phyloP scores from a whole-genome alignment of 2,888 invertebrate genomes.

The Cotesia congregata region DNA sequence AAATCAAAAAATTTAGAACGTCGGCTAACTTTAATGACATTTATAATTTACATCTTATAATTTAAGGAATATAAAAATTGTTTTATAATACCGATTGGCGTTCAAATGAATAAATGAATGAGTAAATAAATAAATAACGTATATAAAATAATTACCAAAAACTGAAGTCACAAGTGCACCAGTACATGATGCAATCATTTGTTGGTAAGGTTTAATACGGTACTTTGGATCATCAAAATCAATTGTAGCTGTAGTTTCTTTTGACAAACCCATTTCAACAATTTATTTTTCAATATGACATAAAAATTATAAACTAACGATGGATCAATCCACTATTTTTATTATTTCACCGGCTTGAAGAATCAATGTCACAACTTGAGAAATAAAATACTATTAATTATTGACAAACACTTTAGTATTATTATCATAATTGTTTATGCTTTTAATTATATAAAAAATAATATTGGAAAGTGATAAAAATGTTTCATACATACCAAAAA shows the following conservation, averaged over 20 bases:
- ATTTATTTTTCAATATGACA: no score
- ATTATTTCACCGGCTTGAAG: background rate
- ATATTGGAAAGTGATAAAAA: background rate
- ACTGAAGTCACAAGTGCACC: constrained; percentile 92
- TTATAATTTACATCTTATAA: no score
- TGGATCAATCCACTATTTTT: background rate
- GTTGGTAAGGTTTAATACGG: constrained; percentile 84
- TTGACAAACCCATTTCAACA: no score
- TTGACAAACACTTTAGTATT: background rate
- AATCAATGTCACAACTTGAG: background rate
- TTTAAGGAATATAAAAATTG: no score
- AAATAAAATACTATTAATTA: background rate
- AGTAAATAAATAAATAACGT: constrained; percentile 6
- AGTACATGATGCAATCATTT: constrained; percentile 87
- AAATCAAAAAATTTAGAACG: no score
- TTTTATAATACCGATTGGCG: no score
- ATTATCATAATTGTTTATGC: background rate
- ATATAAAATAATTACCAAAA: constrained; percentile 75
- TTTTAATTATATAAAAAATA: background rate
- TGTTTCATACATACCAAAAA: background rate
- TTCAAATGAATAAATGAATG: background rate
- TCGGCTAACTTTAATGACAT: no score
- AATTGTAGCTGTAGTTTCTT: constrained; percentile 47
- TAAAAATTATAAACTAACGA: no score
- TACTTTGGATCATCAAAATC: constrained; percentile 81